phyloP scores from a whole-genome alignment of 2,113 vertebrate species.

The Amphiprion ocellaris region DNA sequence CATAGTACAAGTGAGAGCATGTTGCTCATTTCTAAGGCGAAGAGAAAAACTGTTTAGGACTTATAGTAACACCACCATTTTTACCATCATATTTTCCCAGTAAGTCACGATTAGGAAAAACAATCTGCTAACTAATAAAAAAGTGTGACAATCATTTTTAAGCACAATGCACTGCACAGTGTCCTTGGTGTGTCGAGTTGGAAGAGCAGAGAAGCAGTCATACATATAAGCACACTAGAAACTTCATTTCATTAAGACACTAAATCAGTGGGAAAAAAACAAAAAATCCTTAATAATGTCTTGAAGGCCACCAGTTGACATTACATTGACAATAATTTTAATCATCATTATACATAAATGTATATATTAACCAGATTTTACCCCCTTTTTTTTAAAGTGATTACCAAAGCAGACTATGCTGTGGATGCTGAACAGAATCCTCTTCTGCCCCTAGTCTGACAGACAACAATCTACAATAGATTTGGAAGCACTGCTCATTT shows the following conservation, averaged over 20 bases:
- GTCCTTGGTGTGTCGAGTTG: conserved; percentile 47
- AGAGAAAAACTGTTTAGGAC: conserved; percentile 19
- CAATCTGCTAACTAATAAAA: conserved; percentile 4
- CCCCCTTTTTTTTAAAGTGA: conserved; percentile 14
- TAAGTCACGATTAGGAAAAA: conserved; percentile 19
- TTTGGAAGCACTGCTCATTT: conserved; percentile 60
- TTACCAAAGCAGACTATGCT: conserved; percentile 50
- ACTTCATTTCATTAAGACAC: conserved; percentile 73
- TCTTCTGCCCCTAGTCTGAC: conserved; percentile 36
- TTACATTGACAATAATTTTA: conserved; percentile 61
- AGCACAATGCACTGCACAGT: conserved; percentile 37
- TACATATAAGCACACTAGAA: conserved; percentile 59
- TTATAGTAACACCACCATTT: conserved; percentile 2
- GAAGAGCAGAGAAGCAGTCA: conserved; percentile 71
- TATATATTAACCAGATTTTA: conserved; percentile 64
- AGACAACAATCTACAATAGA: conserved; percentile 11
- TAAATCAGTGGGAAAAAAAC: conserved; percentile 66
- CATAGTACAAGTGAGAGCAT: conserved; percentile 29
- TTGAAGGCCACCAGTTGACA: conserved; percentile 79
- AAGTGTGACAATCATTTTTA: conserved; percentile 32
- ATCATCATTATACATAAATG: conserved; percentile 61
- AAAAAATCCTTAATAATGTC: conserved; percentile 56
- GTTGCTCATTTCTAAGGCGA: conserved; percentile 64
- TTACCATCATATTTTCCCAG: conserved; percentile 11
- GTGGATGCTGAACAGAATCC: conserved; percentile 42